phyloP scores from a whole-genome alignment of 2,797 vertebrate species.

The Morelia viridis region DNA sequence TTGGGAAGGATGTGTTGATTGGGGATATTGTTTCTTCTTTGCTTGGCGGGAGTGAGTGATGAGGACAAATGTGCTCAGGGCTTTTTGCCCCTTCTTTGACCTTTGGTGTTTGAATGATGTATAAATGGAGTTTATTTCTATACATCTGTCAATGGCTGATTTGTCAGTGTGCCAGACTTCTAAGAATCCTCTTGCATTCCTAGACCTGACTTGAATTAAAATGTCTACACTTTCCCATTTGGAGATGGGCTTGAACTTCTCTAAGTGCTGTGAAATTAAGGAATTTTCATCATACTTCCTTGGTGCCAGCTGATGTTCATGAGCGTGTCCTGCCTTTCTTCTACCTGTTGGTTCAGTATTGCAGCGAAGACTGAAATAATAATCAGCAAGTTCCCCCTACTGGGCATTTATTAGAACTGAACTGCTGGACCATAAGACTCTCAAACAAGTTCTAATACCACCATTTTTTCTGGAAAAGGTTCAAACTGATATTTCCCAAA shows the following conservation, averaged over 20 bases:
- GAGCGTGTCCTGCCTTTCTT: too few species aligned
- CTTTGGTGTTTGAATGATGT: neutral
- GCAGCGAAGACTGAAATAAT: neutral
- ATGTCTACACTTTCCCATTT: neutral
- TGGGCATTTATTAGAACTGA: neutral
- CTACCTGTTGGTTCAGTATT: neutral
- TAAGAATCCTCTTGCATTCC: neutral
- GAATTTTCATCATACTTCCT: neutral
- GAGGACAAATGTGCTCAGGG: neutral
- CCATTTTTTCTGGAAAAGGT: neutral
- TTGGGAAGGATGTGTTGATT: neutral
- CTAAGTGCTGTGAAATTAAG: neutral
- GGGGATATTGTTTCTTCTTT: neutral
- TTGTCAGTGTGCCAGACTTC: neutral
- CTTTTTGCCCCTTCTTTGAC: neutral
- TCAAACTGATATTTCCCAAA: neutral
- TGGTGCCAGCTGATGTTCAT: neutral
- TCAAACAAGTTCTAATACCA: neutral
- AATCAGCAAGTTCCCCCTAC: neutral
- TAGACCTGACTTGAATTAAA: neutral
- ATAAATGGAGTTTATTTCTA: neutral
- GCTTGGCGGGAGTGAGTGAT: neutral
- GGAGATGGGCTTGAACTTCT: neutral
- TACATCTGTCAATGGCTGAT: neutral
- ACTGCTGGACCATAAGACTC: neutral